phyloP scores from a whole-genome alignment of 1,140 invertebrate genomes.

The Platorchestia sp. region DNA sequence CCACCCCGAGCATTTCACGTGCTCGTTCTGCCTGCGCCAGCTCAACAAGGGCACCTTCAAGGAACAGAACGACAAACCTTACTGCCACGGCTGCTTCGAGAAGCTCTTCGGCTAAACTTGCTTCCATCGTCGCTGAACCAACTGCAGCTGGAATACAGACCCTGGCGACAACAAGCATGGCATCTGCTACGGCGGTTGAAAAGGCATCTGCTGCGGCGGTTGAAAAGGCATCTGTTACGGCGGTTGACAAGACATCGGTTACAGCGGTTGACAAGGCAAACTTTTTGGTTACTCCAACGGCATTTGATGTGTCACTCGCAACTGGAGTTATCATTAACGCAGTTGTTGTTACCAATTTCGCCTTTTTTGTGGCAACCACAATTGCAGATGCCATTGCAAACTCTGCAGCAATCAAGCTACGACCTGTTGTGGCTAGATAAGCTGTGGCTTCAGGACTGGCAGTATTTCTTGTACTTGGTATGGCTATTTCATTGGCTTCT shows the following conservation, averaged over 20 bases:
- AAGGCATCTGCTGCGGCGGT: background rate
- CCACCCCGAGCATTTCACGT: constrained; percentile 99
- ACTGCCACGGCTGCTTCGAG: constrained; percentile 97
- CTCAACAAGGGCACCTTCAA: constrained; percentile 99
- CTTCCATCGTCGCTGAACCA: background rate
- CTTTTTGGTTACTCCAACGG: background rate
- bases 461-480: background rate
- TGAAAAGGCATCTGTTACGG: no score
- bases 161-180: background rate
- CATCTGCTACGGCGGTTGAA: background rate
- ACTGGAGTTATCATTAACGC: no score
- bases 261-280: background rate
- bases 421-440: background rate
- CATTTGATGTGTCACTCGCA: no score
- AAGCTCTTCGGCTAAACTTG: constrained; percentile 87
- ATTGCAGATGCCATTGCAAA: background rate
- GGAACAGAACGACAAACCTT: constrained; percentile 97
- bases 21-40: constrained; percentile 97
- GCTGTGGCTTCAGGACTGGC: background rate
- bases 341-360: background rate
- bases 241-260: background rate
- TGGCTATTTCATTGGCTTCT: background rate
- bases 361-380: background rate
- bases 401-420: background rate
- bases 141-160: background rate